Conservation (phyloP, 2,113 vertebrate genomes). For the Jacana jacana region DNA sequence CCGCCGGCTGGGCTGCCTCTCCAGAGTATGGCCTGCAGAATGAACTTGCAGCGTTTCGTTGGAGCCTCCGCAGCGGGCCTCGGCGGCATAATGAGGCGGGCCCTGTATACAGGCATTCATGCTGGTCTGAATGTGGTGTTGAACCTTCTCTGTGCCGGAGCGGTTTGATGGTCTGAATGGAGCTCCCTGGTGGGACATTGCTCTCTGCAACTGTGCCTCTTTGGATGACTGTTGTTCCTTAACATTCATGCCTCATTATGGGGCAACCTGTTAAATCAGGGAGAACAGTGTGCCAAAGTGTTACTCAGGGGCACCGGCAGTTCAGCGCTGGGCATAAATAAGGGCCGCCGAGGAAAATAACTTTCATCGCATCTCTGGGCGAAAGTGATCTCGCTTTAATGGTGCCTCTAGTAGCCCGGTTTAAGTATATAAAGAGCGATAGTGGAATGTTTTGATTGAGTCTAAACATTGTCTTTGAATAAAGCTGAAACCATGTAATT, state of each 20-base stretch:
- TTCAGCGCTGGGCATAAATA: conserved; percentile 68
- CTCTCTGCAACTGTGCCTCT: conserved; percentile 78
- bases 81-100: conserved; percentile 66
- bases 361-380: conserved; percentile 64
- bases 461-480: conserved; percentile 90
- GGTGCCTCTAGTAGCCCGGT: conserved; percentile 75
- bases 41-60: conserved; percentile 54
- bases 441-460: conserved; percentile 91
- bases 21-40: conserved; percentile 25
- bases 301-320: conserved; percentile 74
- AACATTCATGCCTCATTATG: conserved; percentile 85
- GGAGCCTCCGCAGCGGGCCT: conserved; percentile 20
- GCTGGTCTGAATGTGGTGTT: conserved; percentile 81
- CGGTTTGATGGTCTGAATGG: conserved; percentile 79
- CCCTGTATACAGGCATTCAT: conserved; percentile 79
- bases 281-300: conserved; percentile 75
- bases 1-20: conserved; percentile 3
- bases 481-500: conserved; percentile 97
- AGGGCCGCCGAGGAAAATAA: conserved; percentile 59
- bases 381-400: conserved; percentile 77
- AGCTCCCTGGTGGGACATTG: conserved; percentile 85
- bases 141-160: conserved; percentile 85
- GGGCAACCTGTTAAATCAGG: conserved; percentile 88
- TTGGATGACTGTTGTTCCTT: conserved; percentile 83
- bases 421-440: conserved; percentile 82